Evolutionary conservation across 2,113 vertebrate genomes (phyloP).

Genomic region (Leucopsar rothschildi): DNA sequence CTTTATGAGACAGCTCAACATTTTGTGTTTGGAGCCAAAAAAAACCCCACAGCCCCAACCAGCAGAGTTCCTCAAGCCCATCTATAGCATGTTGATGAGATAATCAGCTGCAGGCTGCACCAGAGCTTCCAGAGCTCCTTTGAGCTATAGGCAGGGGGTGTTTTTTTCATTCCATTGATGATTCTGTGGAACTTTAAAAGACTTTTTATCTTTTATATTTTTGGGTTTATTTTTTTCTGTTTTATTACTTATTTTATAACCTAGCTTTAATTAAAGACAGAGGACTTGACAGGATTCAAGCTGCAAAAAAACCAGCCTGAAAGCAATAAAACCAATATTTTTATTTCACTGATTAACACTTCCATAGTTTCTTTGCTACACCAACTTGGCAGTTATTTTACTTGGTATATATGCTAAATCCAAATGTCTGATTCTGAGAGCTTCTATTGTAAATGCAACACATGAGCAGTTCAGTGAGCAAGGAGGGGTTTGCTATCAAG

Average conservation of each 20-base stretch:
- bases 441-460: neutral
- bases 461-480: neutral
- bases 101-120: neutral
- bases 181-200: neutral
- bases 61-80: neutral
- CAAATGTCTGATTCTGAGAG: neutral
- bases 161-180: neutral
- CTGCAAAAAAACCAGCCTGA: neutral
- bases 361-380: neutral
- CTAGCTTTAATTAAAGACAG: conserved; percentile 34
- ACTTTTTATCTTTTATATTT: conserved; percentile 10
- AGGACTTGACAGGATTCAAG: neutral
- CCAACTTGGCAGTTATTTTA: neutral
- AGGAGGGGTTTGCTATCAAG: neutral
- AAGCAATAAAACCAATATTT: conserved; percentile 13
- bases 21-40: neutral
- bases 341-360: conserved; percentile 33
- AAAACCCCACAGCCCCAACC: neutral
- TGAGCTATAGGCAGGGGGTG: neutral
- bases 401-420: neutral
- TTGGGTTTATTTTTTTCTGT: neutral
- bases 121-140: neutral
- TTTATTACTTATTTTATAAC: conserved; percentile 34
- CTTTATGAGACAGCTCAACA: neutral
- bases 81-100: neutral